These are phyloP conservation scores for Drymodes brunneopygia DNA, from an alignment of 2,113 vertebrate species.

Conservation along the genomic window DNA sequence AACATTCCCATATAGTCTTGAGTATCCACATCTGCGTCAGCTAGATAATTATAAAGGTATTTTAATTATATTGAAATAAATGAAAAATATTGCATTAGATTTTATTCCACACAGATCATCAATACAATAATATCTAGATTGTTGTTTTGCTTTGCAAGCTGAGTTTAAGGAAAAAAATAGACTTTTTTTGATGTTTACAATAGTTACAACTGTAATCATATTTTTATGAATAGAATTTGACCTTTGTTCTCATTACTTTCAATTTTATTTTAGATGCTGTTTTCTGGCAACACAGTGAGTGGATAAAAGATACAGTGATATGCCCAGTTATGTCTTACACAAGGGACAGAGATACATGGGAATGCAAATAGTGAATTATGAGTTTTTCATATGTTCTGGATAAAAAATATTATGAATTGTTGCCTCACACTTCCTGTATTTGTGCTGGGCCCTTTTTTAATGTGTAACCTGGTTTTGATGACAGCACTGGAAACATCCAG, in stretches of 20 bases:
- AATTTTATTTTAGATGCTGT: neutral
- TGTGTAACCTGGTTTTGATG: neutral
- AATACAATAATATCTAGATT: neutral
- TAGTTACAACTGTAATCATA: neutral
- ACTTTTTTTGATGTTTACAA: neutral
- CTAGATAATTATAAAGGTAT: slow-evolving; percentile 14
- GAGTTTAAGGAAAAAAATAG: neutral
- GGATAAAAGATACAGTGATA: neutral
- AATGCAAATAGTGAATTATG: neutral
- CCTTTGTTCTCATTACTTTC: neutral
- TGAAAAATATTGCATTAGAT: neutral
- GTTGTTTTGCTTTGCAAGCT: neutral
- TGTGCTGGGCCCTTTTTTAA: neutral
- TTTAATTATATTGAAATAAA: neutral
- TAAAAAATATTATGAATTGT: neutral
- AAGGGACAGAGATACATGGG: neutral
- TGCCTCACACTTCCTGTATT: neutral
- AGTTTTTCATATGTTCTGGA: neutral
- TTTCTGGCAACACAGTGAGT: neutral
- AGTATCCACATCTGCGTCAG: neutral
- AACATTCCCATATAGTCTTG: slow-evolving; percentile 50
- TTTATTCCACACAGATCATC: neutral
- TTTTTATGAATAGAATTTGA: neutral
- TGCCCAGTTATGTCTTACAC: neutral
- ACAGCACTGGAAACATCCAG: neutral